A percentile compares a stretch with the other conserved stretches of the same genome.
Conservation (phyloP, 2,888 invertebrate species). For the Hypena proboscidalis region DNA sequence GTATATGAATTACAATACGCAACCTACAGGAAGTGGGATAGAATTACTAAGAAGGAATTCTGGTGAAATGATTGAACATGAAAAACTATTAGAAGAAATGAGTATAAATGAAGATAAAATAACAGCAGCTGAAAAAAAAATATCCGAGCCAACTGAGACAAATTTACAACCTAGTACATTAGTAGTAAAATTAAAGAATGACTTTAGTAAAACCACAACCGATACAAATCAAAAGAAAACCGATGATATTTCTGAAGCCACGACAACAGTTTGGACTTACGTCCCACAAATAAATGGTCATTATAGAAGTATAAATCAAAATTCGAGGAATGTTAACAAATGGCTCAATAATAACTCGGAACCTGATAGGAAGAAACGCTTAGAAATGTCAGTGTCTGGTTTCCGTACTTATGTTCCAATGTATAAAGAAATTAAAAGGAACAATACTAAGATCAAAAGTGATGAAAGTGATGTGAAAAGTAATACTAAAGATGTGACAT, state of each 20-base stretch:
- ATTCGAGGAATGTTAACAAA: slow-evolving; percentile 51
- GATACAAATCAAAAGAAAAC: slow-evolving; percentile 18
- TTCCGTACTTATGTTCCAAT: slow-evolving; percentile 59
- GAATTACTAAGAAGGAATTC: slow-evolving; percentile 29
- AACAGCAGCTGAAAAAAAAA: not conserved
- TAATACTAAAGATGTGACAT: not conserved
- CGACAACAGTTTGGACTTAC: slow-evolving; percentile 57
- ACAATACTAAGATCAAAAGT: slow-evolving; percentile 45
- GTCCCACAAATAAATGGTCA: slow-evolving; percentile 77
- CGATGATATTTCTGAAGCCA: slow-evolving; percentile 38
- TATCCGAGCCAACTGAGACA: slow-evolving; percentile 11
- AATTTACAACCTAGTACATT: slow-evolving; percentile 50
- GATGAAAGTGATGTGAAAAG: slow-evolving; percentile 11
- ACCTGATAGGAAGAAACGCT: slow-evolving; percentile 60
- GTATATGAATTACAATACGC: slow-evolving; percentile 45
- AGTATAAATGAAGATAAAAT: not conserved
- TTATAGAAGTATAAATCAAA: slow-evolving; percentile 65
- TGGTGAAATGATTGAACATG: slow-evolving; percentile 20
- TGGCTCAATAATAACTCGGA: slow-evolving; percentile 53
- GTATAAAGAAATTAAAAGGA: slow-evolving; percentile 75
- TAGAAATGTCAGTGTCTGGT: slow-evolving; percentile 61
- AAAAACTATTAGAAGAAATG: slow-evolving; percentile 5
- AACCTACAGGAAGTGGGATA: slow-evolving; percentile 35
- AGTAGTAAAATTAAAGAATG: slow-evolving; percentile 60
- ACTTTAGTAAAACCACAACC: slow-evolving; percentile 43